Evolutionary conservation across 2,888 invertebrate species (phyloP).

Genomic region (Belgica antarctica): DNA sequence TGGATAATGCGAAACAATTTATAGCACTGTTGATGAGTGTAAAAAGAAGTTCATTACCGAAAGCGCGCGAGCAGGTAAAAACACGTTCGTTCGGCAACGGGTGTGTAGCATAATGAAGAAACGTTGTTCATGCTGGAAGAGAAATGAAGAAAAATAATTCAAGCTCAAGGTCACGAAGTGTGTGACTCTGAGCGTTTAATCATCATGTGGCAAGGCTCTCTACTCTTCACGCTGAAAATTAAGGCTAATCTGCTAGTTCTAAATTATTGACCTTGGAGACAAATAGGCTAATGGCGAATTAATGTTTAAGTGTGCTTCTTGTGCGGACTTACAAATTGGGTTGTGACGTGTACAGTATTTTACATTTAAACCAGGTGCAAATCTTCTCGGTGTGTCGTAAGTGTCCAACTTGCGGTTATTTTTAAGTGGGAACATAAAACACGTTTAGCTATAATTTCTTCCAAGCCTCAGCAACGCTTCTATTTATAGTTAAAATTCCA

Average conservation of each 20-base stretch:
- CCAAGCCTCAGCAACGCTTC: constrained; percentile 4
- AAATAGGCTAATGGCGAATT: constrained; percentile 32
- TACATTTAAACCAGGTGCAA: not conserved
- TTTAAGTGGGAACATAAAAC: constrained; percentile 18
- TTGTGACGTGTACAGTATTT: not conserved
- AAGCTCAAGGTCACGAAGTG: constrained; percentile 29
- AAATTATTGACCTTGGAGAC: constrained; percentile 33
- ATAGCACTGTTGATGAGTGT: not conserved
- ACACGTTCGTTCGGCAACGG: not conserved
- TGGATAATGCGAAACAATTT: constrained; percentile 12
- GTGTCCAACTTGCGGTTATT: constrained; percentile 19
- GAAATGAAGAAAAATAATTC: constrained; percentile 3
- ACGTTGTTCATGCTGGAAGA: constrained; percentile 4
- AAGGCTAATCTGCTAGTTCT: constrained; percentile 33
- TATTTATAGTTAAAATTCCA: constrained; percentile 29
- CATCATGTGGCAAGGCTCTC: not conserved
- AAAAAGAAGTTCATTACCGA: constrained; percentile 21
- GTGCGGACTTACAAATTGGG: not conserved
- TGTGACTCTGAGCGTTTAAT: constrained; percentile 17
- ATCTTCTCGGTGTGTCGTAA: not conserved
- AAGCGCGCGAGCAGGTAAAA: not conserved
- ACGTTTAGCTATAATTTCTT: not conserved
- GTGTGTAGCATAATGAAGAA: constrained; percentile 18
- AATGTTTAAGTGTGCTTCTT: not conserved
- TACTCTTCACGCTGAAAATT: constrained; percentile 27